Evolutionary conservation across 2,888 invertebrate genomes (phyloP).

Genomic region (Melolontha melolontha): DNA sequence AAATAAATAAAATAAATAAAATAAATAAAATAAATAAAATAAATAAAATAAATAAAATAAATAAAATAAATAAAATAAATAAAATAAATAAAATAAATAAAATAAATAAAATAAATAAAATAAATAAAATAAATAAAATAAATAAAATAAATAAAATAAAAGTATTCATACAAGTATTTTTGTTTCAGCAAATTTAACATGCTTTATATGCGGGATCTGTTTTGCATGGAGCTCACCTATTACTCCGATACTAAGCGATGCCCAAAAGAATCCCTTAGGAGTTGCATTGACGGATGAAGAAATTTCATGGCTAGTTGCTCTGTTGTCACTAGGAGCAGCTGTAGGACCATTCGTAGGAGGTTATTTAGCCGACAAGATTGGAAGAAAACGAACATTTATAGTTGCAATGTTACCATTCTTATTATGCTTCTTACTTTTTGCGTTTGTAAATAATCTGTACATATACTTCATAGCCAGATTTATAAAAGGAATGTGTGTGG

Average conservation of each 20-base stretch:
- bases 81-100: too few relatives aligned
- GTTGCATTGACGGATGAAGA: constrained; percentile 68
- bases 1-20: too few relatives aligned
- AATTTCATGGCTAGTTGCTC: constrained; percentile 79
- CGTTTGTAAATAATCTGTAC: constrained; percentile 39
- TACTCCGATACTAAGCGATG: constrained; percentile 52
- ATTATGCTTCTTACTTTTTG: constrained; percentile 61
- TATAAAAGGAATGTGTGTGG: constrained; percentile 40
- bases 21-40: too few relatives aligned
- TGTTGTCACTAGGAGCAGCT: constrained; percentile 74
- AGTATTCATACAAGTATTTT: too few relatives aligned
- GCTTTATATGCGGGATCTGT: constrained; percentile 62
- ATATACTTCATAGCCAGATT: constrained; percentile 43
- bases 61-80: too few relatives aligned
- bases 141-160: too few relatives aligned
- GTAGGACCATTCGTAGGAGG: constrained; percentile 78
- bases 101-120: too few relatives aligned
- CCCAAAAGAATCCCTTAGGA: constrained; percentile 65
- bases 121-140: too few relatives aligned
- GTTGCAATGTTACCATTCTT: constrained; percentile 73
- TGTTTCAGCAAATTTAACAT: constrained; percentile 63
- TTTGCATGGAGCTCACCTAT: constrained; percentile 64
- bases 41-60: too few relatives aligned
- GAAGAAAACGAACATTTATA: constrained; percentile 74
- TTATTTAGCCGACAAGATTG: constrained; percentile 72